Evolutionary conservation across 1,140 invertebrate species (phyloP).

Genomic region (Neodiprion virginianus): DNA sequence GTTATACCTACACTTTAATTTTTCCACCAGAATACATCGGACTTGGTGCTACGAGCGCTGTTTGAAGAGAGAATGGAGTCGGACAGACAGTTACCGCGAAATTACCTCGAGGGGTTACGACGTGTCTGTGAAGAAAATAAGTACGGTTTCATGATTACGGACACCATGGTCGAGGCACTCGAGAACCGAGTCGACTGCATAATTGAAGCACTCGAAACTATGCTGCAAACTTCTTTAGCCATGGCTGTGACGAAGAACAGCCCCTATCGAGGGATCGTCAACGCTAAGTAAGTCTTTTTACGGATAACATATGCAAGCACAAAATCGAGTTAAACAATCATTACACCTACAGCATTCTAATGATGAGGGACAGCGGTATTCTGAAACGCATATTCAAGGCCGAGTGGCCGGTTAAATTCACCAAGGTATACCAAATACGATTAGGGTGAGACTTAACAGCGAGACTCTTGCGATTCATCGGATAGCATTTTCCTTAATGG

Average conservation of each 20-base stretch:
- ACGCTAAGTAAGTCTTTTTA: slow-evolving; percentile 43
- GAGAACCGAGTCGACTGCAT: slow-evolving; percentile 45
- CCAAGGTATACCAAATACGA: not conserved
- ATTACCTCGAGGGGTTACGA: slow-evolving; percentile 51
- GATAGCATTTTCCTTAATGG: not conserved
- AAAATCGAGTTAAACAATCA: too few species aligned
- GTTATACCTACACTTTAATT: not conserved
- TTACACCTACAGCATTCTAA: slow-evolving; percentile 41
- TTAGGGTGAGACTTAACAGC: slow-evolving; percentile 26
- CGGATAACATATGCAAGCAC: not conserved
- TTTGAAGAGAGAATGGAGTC: slow-evolving; percentile 42
- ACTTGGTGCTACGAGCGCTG: slow-evolving; percentile 40
- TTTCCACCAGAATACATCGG: slow-evolving; percentile 45
- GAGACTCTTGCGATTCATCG: slow-evolving; percentile 17
- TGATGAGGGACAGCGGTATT: slow-evolving; percentile 54
- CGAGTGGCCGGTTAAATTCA: slow-evolving; percentile 41
- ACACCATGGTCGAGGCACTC: slow-evolving; percentile 49
- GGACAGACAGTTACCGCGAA: slow-evolving; percentile 40
- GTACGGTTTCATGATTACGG: slow-evolving; percentile 54
- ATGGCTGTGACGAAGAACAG: slow-evolving; percentile 47
- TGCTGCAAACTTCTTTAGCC: slow-evolving; percentile 52
- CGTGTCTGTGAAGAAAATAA: slow-evolving; percentile 47
- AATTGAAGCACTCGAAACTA: slow-evolving; percentile 50
- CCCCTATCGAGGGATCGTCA: slow-evolving; percentile 53
- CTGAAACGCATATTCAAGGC: slow-evolving; percentile 50